Base-by-base conservation (phyloP, 2,797 vertebrate genomes). In the Sus cebifrons region DNA sequence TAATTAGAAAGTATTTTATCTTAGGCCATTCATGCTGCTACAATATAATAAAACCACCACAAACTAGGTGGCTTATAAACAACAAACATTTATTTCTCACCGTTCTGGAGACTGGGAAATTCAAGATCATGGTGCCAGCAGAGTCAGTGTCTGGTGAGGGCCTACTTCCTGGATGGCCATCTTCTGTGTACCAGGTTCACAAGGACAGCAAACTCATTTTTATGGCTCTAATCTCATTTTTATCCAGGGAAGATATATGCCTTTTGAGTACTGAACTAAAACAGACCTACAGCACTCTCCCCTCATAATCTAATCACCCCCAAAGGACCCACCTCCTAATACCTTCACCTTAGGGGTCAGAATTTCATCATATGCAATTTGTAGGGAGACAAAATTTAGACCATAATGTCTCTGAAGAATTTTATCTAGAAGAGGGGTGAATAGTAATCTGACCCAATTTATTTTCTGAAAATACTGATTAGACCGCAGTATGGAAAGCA, bases 361-460 rank as follows among this genome's bases (percentile, higher is more conserved):
- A 77, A 77, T 77, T 77, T 56, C 5, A 0, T n/a, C 18, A 13
- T 56, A 32, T 21, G 52, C 54, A 56, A 77, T 77, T 14, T 56
- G 29, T 77, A 1, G 44, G 14, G 14, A 54, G 49, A 92, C 23
- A 91, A 54, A 74, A 75, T 75, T 91, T 82, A 92, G 23, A 23
- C 21, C 29, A 36, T 36, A 62, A 15, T 3, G 78, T 16, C 16
- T 64, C 64, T 85, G 11, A 60, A 83, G n/a, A 74, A 10, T 91
- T 90, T 68, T 27, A 96, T 36, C 54, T 68, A 36, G 68, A 92
- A 58, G 4, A 89, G n/a, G 6, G 93, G 11, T 62, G 49, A 25
- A 13, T 60, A 84, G 85, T 84, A 85, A 81, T 83, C 21, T 27
- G 56, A 91, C 27, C 68, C 75, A 73, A 68, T 67, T 71, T 87